A percentile compares a stretch with the other conserved stretches of the same genome.
Evolutionary conservation across 1,140 invertebrate genomes (phyloP).

Genomic region (Achatina immaculata): DNA sequence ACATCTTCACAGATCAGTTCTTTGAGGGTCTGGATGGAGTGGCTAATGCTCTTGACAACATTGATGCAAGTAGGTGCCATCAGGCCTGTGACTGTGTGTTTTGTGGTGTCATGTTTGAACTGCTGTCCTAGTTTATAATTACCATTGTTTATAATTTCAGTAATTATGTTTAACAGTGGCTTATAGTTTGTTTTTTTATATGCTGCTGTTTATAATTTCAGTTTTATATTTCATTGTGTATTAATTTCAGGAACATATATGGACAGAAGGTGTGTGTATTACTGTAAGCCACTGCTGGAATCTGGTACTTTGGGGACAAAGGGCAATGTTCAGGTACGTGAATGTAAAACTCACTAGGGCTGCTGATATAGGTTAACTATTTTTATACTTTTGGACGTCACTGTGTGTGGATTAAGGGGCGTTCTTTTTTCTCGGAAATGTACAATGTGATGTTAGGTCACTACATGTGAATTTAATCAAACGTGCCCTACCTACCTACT

Average conservation of each 20-base stretch:
- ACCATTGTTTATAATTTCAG: neutral
- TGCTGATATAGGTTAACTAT: neutral
- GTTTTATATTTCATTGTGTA: too few relatives aligned
- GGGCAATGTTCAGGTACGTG: constrained; percentile 89
- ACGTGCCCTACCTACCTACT: too few relatives aligned
- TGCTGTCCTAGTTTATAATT: neutral
- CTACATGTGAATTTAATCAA: too few relatives aligned
- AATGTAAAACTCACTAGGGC: neutral
- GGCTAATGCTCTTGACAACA: constrained; percentile 97
- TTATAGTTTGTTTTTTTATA: neutral
- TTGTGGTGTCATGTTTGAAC: neutral
- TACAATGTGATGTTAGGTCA: too few relatives aligned
- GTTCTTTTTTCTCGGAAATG: too few relatives aligned
- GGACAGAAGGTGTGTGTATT: constrained; percentile 97
- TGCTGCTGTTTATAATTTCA: neutral
- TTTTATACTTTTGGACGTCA: too few relatives aligned
- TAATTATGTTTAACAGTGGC: neutral
- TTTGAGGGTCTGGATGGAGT: constrained; percentile 94
- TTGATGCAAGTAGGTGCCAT: constrained; percentile 90
- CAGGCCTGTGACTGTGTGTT: neutral
- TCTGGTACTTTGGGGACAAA: constrained; percentile 99
- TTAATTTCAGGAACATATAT: constrained; percentile 90
- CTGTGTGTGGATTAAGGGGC: too few relatives aligned
- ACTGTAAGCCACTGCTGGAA: constrained; percentile 94
- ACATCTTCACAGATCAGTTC: constrained; percentile 94